Base-by-base conservation (phyloP, 2,888 invertebrate genomes). In the Stenurella melanura region DNA sequence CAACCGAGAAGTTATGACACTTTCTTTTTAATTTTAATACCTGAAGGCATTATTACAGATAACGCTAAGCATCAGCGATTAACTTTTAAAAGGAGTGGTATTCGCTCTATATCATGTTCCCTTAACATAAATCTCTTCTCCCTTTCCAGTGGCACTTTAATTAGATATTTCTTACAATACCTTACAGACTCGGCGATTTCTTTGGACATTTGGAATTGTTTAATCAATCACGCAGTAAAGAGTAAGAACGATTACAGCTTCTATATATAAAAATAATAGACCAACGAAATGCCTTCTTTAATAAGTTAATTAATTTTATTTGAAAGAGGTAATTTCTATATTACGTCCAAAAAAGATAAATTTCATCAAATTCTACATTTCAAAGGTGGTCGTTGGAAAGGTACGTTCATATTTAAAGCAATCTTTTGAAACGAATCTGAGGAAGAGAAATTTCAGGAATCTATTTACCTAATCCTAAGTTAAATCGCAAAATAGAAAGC, bases 211-310 rank as follows among this genome's bases (percentile, higher is more conserved):
- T 19, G 21, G 42, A 67, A 21, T 50, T 42, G 21, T 67, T 50
- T 67, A 67, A 67, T 67, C 66, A 67, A 67, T 67, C 66, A 67
- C 66, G n/a, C 10, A 38, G 30, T 34, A 64, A 54, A 67, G 19
- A 21, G n/a, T 17, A 50, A 18, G 21, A 67, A 3, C 19, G 50
- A 50, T 50, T 50, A n/a, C 50, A 42, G 4, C 42, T 42, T 3
- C 42, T 42, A 12, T 12, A 42, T 12, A 42, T 5, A 42, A 12
- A n/a, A 50, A n/a, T 1, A 15, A 50, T 7, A 50, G n/a, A 50
- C 6, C 6, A 50, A n/a, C n/a, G n/a, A n/a, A 50, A 50, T 50
- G 15, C 42, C 15, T 50, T 17, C 15, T 42, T 42, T 42, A 42
- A 42, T 9, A 4, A 11, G 7, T 34, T 34, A 9, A 34, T 34